These are phyloP conservation scores for Oscheius sp. DNA, from an alignment of 2,888 invertebrate species.

Conservation along the genomic window DNA sequence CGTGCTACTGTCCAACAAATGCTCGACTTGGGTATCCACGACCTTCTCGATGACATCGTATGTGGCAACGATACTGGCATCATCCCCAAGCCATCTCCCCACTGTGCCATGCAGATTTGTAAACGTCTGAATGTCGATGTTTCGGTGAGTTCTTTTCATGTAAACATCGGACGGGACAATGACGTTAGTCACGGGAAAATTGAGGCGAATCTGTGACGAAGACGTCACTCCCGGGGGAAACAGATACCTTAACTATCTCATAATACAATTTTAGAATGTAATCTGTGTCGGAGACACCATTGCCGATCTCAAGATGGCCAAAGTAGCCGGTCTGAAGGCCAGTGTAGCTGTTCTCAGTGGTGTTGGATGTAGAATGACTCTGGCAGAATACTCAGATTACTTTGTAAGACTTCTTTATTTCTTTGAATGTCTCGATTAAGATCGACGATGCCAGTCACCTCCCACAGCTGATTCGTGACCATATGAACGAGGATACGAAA, in stretches of 20 bases:
- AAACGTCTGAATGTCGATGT: constrained; percentile 60
- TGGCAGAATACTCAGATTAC: constrained; percentile 66
- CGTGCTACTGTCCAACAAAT: constrained; percentile 63
- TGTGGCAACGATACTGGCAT: constrained; percentile 73
- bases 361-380: constrained; percentile 63
- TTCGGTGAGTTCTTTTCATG: constrained; percentile 43
- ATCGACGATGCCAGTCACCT: constrained; percentile 65
- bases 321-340: constrained; percentile 71
- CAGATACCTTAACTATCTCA: not conserved
- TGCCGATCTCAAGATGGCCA: constrained; percentile 73
- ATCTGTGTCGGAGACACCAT: constrained; percentile 73
- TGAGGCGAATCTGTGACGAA: not conserved
- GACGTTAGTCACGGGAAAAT: constrained; percentile 13
- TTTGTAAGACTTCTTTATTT: constrained; percentile 48
- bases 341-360: constrained; percentile 73
- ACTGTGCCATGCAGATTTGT: constrained; percentile 71
- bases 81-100: constrained; percentile 72
- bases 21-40: constrained; percentile 57
- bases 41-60: constrained; percentile 71
- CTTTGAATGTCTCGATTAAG: constrained; percentile 33
- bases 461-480: constrained; percentile 51
- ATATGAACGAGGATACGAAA: constrained; percentile 55
- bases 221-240: not conserved
- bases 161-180: constrained; percentile 9
- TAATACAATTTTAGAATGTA: constrained; percentile 64